Base-by-base conservation (phyloP, 1,140 invertebrate genomes). In the Daktulosphaira vitifoliae region DNA sequence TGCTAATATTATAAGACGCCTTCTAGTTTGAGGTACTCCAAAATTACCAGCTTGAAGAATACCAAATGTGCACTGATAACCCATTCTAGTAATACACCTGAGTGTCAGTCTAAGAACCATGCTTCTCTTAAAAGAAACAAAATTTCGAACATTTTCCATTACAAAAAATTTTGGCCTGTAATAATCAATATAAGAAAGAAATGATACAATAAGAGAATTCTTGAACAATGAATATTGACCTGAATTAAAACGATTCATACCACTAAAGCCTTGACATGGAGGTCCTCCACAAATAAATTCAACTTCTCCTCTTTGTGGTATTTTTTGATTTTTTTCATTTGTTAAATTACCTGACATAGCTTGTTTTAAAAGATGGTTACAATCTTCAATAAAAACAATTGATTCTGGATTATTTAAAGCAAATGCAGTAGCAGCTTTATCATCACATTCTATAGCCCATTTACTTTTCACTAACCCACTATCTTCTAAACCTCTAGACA, bases 191-290 rank as follows among this genome's bases (percentile, higher is more conserved):
- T 84, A 93, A 23, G 88, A 89, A 2, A 93, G 76, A 72, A 84
- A 92, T 0, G 89, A 85, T 0, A 86, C 86, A n/a, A 93, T 84
- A 1, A 93, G 75, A 0, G 90, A 92, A 74, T 92, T 93, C 75
- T 92, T 92, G 70, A 93, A 92, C 25, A 83, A 78, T 1, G 89
- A 92, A 75, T 92, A 92, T 70, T 92, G 85, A n/a, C 88, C 75
- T 0, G 82, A 85, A 75, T 89, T 92, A 73, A 93, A 93, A 18
- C 89, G 78, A 76, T 93, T 93, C 88, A 93, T 91, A 23, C 87
- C 88, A 67, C 86, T 90, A 74, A 92, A 94, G 0, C 90, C 90
- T 76, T 94, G 91, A 73, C 90, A 94, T 1, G 90, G 90, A n/a
- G 90, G 90, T 5, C 90, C 90, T 38, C 90, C 91, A 72, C 88